Evolutionary conservation across 64 coral and sea anemone species (phyloP), one percentile per base, ranked within the genome.

Genomic region (Orbicella faveolata): DNA sequence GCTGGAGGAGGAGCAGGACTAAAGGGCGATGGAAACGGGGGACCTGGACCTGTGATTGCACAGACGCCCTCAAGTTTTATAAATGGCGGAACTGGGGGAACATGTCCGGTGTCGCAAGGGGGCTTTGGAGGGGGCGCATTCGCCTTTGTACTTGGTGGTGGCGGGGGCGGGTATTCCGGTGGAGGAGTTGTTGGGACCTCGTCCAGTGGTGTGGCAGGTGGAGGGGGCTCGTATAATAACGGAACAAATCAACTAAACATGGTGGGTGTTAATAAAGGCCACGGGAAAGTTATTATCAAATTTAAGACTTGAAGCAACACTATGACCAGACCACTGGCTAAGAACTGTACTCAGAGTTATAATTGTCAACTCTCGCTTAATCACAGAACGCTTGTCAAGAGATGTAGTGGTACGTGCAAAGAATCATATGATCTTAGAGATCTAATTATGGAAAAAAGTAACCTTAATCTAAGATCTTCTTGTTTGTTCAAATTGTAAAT

Each of bases 121-220:
- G 92, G 92, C 0, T 93, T 93, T 34, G 92, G 92, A 16, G 92
- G 92, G 6, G 92, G 92, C 17, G 87, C 78, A 19, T 87, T 75
- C 7, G 37, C 86, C 33, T 55, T 78, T 1, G 23, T 36, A 54
- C n/a, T 76, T 20, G 86, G 86, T 0, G 86, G 92, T 30, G 30
- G 30, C 30, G 30, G 30, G 30, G 30, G 30, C 30, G 30, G 30
- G 30, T 30, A 30, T 30, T 6, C 92, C 15, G 87, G 87, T 78
- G 92, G 92, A 55, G 87, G 92, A 89, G 92, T 94, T 12, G n/a
- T 94, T 1, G 61, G 80, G 3, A 34, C 8, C 14, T 0, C 18
- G 1, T 73, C 21, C 9, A 26, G 35, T 36, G 52, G 69, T 59
- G 69, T 88, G 54, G 87, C 87, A 6, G 92, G 39, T 2, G 39